Base-by-base conservation (phyloP, 2,113 vertebrate genomes). In the Neoarius graeffei region DNA sequence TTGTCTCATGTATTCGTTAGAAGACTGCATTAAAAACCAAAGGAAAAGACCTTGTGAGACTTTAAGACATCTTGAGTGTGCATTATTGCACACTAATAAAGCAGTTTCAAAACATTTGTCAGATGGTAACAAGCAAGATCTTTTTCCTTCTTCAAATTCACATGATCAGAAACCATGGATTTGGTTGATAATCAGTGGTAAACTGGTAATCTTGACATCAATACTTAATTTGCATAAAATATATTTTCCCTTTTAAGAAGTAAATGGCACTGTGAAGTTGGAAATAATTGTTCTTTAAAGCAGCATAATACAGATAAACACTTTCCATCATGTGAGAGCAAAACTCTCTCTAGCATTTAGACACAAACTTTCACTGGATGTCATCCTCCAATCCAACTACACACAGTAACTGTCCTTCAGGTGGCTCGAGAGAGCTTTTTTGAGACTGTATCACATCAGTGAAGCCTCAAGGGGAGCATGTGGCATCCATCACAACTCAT, bases 321-420 rank as follows among this genome's bases (percentile, higher is more conserved):
- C 73, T 84, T 88, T 84, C 66, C 67, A 57, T 83, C 35, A 64
- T 60, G 25, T 62, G 30, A 79, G 77, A 81, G 52, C 50, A 15
- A 59, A 85, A 35, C 35, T 85, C 76, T 88, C 81, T 74, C 64
- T 79, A 81, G 77, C 19, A 81, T 86, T 91, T 86, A 79, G 89
- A 92, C 59, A 93, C 59, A 93, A 87, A 88, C 84, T n/a, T 89
- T 66, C 83, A 87, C 90, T 74, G n/a, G 67, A 94, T 93, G 89
- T 64, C 90, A 92, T 94, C 94, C 91, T 92, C 93, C 93, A 91
- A 90, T 87, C 76, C 87, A 89, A 87, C 85, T 92, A 88, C 90
- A 86, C 84, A 87, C 85, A 57, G 80, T 90, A 86, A 88, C 86
- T 87, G 89, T 88, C 93, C 92, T 88, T 90, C 91, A 90, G 93